Percentiles rank a stretch among this genome's conserved stretches.
Conservation (phyloP, 2,113 vertebrate species). For the Sclerurus mexicanus region DNA sequence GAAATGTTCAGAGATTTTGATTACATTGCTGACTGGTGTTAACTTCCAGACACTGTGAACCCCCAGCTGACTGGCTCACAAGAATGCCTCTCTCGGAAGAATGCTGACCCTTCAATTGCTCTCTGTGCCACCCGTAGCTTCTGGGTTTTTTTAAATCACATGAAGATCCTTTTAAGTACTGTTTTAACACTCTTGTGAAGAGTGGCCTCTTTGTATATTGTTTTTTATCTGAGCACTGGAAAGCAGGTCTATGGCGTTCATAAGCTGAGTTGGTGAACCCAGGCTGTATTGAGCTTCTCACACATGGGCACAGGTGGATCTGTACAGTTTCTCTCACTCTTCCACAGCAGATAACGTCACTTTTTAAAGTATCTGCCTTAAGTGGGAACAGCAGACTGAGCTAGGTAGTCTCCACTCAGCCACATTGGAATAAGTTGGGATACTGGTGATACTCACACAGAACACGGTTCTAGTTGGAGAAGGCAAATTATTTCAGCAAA, state of each 20-base stretch:
- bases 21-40: constrained; percentile 98
- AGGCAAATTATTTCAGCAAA: constrained; percentile 68
- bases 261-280: constrained; percentile 55
- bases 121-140: constrained; percentile 84
- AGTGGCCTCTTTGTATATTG: constrained; percentile 67
- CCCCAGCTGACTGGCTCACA: constrained; percentile 74
- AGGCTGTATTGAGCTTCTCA: constrained; percentile 34
- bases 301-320: constrained; percentile 29
- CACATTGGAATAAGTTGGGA: constrained; percentile 32
- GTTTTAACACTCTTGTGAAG: constrained; percentile 69
- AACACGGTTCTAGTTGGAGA: constrained; percentile 58
- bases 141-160: constrained; percentile 62
- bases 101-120: constrained; percentile 65
- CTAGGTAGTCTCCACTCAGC: constrained; percentile 34
- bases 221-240: constrained; percentile 90
- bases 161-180: constrained; percentile 76
- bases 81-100: constrained; percentile 64
- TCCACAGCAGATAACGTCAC: constrained; percentile 36
- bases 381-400: constrained; percentile 45
- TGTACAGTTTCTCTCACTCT: constrained; percentile 55
- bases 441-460: constrained; percentile 8
- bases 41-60: constrained; percentile 86
- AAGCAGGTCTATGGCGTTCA: constrained; percentile 70
- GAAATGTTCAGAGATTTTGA: constrained; percentile 97
- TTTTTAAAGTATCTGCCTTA: constrained; percentile 48